Conservation (phyloP, 2,113 vertebrate genomes). For the Charadrius vociferus region DNA sequence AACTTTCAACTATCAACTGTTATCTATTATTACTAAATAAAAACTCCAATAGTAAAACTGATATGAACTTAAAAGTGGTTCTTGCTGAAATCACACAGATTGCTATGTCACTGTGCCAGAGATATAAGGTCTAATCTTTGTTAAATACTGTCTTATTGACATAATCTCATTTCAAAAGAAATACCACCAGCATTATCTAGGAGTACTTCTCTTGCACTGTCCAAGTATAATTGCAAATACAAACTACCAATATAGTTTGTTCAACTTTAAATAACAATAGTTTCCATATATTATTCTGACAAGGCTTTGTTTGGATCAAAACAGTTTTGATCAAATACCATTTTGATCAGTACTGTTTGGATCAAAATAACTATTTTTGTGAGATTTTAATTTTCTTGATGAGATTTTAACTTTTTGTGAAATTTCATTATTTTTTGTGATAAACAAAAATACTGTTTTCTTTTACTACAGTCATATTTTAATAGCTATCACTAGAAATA, state of each 20-base stretch:
- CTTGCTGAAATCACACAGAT: constrained; percentile 28
- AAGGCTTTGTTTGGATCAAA: background rate
- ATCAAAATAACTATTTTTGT: background rate
- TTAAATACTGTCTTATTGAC: constrained; percentile 1
- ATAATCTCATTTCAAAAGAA: background rate
- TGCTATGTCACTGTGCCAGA: background rate
- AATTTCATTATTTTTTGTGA: background rate
- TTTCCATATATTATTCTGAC: background rate
- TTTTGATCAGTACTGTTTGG: background rate
- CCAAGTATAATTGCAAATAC: background rate
- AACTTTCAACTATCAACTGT: background rate
- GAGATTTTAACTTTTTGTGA: background rate
- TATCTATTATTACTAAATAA: background rate
- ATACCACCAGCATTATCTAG: background rate
- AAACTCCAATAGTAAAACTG: background rate
- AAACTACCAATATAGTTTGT: background rate
- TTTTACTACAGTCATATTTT: background rate
- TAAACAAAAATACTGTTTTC: background rate
- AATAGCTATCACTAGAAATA: background rate
- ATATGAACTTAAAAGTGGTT: background rate
- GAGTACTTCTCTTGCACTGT: background rate
- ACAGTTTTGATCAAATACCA: background rate
- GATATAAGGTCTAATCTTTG: background rate
- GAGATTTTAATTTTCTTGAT: background rate
- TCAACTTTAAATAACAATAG: background rate